Conservation (phyloP, 92 coral and sea anemone genomes). For the Galaxea fascicularis region DNA sequence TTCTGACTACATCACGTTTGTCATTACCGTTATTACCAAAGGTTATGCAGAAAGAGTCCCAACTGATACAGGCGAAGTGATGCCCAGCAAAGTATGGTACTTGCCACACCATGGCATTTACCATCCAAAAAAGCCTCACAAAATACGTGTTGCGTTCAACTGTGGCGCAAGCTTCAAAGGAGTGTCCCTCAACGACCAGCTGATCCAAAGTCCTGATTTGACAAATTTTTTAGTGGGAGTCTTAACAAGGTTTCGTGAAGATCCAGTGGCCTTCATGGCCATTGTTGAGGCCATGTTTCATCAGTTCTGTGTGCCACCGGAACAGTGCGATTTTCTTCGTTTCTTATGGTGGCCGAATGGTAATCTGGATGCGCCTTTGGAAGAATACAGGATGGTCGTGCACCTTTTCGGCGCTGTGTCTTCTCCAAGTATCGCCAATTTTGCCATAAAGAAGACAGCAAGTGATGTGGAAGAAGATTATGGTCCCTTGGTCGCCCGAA, state of each 20-base stretch:
- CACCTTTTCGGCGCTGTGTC: slow-evolving; percentile 48
- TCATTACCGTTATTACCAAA: neutral
- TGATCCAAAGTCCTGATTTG: neutral
- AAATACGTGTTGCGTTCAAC: neutral
- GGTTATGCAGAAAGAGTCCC: slow-evolving; percentile 46
- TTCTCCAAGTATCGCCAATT: slow-evolving; percentile 55
- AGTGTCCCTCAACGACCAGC: neutral
- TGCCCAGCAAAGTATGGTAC: neutral
- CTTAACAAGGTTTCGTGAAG: neutral
- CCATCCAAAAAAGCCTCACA: neutral
- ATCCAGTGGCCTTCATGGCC: slow-evolving; percentile 3
- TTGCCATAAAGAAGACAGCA: slow-evolving; percentile 41
- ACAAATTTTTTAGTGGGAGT: neutral
- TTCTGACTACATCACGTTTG: neutral
- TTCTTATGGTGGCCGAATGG: slow-evolving; percentile 64
- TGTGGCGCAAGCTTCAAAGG: neutral
- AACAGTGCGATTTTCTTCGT: slow-evolving; percentile 50
- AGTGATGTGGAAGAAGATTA: neutral
- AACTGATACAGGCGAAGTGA: neutral
- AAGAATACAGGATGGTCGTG: slow-evolving; percentile 58
- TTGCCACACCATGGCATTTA: neutral
- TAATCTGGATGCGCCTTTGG: slow-evolving; percentile 36
- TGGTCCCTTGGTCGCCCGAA: too few species aligned
- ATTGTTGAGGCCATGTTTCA: neutral
- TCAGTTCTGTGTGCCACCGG: slow-evolving; percentile 47